A percentile compares a stretch with the other conserved stretches of the same genome.
Evolutionary conservation across 2,113 vertebrate species (phyloP).

Genomic region (Apistogramma diplotaenia): DNA sequence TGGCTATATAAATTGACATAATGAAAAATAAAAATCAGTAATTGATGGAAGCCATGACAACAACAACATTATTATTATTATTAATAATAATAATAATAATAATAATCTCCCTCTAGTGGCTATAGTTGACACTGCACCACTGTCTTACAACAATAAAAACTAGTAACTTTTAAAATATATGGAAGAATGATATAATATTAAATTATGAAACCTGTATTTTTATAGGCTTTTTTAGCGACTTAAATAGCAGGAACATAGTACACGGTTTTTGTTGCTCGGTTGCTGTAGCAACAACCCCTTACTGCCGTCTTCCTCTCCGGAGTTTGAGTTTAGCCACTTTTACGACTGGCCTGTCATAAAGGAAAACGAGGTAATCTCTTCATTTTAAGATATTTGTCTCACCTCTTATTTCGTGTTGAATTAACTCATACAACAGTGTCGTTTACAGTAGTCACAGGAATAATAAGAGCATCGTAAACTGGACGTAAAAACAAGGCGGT

Average conservation of each 20-base stretch:
- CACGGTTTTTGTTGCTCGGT: not conserved
- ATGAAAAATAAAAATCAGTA: not conserved
- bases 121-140: not conserved
- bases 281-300: conserved; percentile 22
- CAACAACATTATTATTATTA: not conserved
- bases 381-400: not conserved
- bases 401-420: rapidly evolving
- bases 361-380: rapidly evolving
- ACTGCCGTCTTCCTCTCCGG: not conserved
- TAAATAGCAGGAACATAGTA: not conserved
- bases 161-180: not conserved
- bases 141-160: not conserved
- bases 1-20: not conserved
- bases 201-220: not conserved
- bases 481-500: not conserved
- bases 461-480: not conserved
- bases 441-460: not conserved
- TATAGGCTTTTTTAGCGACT: not conserved
- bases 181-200: not conserved
- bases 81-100: not conserved
- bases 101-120: conserved; percentile 15
- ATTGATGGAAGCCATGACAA: not conserved
- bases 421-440: not conserved
- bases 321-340: not conserved
- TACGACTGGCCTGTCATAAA: not conserved